Conservation (phyloP, 35 echinoderm and acorn worm genomes). For the Diadema setosum region DNA sequence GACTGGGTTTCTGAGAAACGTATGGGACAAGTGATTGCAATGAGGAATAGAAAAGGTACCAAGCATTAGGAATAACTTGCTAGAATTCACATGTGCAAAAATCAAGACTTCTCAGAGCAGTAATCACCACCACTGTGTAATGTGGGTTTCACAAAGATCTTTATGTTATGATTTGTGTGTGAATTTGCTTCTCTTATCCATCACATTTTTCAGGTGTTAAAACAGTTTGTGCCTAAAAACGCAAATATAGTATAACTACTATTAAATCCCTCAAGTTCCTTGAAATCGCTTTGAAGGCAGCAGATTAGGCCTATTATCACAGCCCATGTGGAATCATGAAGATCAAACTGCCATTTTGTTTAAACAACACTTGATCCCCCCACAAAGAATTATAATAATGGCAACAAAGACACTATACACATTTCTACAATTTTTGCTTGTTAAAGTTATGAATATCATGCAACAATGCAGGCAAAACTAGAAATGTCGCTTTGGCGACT, state of each 20-base stretch:
- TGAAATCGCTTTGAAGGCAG: too few relatives aligned
- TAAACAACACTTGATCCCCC: too few relatives aligned
- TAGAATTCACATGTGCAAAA: background rate
- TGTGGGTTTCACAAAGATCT: background rate
- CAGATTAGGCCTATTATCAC: too few relatives aligned
- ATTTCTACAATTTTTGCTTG: background rate
- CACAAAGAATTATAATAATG: too few relatives aligned
- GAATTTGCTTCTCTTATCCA: background rate
- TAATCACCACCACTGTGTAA: background rate
- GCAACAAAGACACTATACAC: background rate
- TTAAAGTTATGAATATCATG: background rate
- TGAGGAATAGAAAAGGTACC: background rate
- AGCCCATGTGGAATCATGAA: too few relatives aligned
- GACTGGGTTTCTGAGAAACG: constrained; percentile 37
- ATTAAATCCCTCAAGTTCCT: too few relatives aligned
- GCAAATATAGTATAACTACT: too few relatives aligned
- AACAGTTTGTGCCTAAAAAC: too few relatives aligned
- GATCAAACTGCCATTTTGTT: too few relatives aligned
- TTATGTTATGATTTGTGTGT: background rate
- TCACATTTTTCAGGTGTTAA: too few relatives aligned
- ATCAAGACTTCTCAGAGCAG: background rate
- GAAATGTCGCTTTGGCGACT: too few relatives aligned
- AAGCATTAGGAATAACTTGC: background rate
- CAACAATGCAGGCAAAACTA: background rate
- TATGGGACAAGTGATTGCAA: background rate